Evolutionary conservation across 2,888 invertebrate genomes (phyloP).

Genomic region (Gymnoscelis rufifasciata): DNA sequence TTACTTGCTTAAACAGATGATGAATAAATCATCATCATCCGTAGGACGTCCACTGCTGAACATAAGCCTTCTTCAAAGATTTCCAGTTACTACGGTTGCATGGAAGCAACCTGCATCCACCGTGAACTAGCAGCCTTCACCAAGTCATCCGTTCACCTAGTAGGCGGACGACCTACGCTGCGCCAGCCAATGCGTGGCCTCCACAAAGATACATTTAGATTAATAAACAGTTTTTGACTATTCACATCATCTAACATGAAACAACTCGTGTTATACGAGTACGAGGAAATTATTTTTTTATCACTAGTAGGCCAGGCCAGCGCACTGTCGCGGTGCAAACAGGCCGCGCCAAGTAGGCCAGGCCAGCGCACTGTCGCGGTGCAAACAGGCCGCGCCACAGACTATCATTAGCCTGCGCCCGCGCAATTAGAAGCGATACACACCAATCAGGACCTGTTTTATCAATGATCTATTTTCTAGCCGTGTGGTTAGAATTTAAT

Average conservation of each 20-base stretch:
- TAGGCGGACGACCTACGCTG: no score
- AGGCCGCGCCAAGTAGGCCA: constrained; percentile 40
- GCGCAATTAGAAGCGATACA: constrained; percentile 53
- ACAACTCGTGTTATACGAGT: background rate
- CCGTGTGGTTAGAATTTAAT: constrained; percentile 19
- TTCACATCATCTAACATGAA: no score
- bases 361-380: background rate
- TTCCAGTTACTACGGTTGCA: no score
- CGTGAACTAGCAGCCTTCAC: no score
- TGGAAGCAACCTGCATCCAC: no score
- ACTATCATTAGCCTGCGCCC: constrained; percentile 41
- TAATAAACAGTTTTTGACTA: no score
- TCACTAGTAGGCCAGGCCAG: background rate
- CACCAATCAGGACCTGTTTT: constrained; percentile 51
- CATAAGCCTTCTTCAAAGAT: no score
- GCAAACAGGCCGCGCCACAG: constrained; percentile 34
- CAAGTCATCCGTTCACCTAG: no score
- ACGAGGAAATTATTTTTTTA: background rate
- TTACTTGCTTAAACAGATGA: no score
- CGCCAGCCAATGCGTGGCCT: no score
- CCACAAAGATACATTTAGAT: background rate
- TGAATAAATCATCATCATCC: no score
- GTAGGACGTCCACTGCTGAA: no score
- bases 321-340: background rate
- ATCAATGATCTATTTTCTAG: constrained; percentile 48